Conservation (phyloP, 2,797 vertebrate genomes). For the Oryzias dopingdopingensis region DNA sequence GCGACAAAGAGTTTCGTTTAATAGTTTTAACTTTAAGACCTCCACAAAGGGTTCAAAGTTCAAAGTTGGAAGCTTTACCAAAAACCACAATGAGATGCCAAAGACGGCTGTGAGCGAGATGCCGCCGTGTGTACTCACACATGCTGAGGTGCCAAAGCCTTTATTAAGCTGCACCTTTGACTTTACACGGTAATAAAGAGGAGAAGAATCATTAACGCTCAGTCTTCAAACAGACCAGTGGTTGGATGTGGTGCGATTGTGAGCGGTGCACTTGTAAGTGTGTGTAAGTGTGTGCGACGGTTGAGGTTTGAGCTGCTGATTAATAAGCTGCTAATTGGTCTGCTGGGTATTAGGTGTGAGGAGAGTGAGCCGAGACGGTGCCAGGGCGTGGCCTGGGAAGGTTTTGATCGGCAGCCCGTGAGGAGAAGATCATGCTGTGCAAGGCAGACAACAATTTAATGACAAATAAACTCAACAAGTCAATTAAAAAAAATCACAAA, state of each 20-base stretch:
- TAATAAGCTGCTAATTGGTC: slow-evolving; percentile 80
- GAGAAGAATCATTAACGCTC: slow-evolving; percentile 73
- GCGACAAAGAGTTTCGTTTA: slow-evolving; percentile 59
- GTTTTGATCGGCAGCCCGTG: slow-evolving; percentile 32
- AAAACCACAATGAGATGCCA: slow-evolving; percentile 58
- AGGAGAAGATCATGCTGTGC: slow-evolving; percentile 17
- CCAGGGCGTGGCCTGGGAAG: slow-evolving; percentile 34
- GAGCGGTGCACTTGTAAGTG: slow-evolving; percentile 20
- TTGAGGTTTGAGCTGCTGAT: slow-evolving; percentile 72
- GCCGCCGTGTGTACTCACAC: slow-evolving; percentile 9
- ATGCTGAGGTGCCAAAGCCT: slow-evolving; percentile 65
- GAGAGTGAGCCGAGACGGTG: slow-evolving; percentile 50
- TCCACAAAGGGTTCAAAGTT: slow-evolving; percentile 61
- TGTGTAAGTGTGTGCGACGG: slow-evolving; percentile 32
- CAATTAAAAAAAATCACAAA: not conserved
- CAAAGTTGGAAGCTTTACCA: slow-evolving; percentile 65
- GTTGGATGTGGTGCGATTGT: slow-evolving; percentile 54
- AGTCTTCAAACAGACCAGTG: slow-evolving; percentile 63
- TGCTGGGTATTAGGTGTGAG: slow-evolving; percentile 67
- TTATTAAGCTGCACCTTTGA: slow-evolving; percentile 70
- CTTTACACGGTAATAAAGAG: slow-evolving; percentile 71
- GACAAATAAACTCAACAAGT: slow-evolving; percentile 1
- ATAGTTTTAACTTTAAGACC: slow-evolving; percentile 62
- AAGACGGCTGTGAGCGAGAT: slow-evolving; percentile 18
- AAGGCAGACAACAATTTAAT: slow-evolving; percentile 5